A percentile compares a stretch with the other conserved stretches of the same genome.
These are phyloP conservation scores for Gymnorhina tibicen DNA, from an alignment of 2,113 vertebrate genomes.

Conservation along the genomic window DNA sequence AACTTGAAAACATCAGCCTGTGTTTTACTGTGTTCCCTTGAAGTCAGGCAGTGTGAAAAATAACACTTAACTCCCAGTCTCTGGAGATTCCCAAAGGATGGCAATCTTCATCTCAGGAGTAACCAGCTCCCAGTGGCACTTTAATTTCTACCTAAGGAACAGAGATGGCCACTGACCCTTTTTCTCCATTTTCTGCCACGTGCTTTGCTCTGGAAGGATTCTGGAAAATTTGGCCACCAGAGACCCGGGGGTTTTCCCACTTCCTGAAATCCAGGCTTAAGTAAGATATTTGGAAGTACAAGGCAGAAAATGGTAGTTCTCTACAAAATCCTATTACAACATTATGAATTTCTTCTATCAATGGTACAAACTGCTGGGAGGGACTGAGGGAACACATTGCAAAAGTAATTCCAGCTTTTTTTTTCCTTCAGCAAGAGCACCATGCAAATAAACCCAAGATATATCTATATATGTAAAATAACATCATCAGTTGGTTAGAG, in stretches of 20 bases:
- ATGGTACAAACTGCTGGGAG: background rate
- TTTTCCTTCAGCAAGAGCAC: background rate
- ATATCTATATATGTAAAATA: background rate
- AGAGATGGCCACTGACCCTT: background rate
- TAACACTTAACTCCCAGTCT: background rate
- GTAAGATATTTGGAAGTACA: background rate
- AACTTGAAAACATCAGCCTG: constrained; percentile 41
- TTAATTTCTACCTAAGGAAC: background rate
- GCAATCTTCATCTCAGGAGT: background rate
- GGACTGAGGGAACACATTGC: background rate
- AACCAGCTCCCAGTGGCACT: background rate
- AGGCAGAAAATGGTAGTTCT: background rate
- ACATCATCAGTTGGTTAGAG: background rate
- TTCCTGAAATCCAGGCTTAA: background rate
- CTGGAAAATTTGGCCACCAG: background rate
- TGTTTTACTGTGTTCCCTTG: background rate
- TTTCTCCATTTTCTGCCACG: background rate
- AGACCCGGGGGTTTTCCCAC: background rate
- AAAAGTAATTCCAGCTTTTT: background rate
- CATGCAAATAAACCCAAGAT: background rate
- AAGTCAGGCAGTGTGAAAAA: constrained; percentile 43
- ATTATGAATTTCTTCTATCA: background rate
- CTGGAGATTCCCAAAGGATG: background rate
- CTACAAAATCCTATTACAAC: background rate
- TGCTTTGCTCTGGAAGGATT: background rate